phyloP scores from a whole-genome alignment of 2,113 vertebrate species.

The Cnemophilus loriae region DNA sequence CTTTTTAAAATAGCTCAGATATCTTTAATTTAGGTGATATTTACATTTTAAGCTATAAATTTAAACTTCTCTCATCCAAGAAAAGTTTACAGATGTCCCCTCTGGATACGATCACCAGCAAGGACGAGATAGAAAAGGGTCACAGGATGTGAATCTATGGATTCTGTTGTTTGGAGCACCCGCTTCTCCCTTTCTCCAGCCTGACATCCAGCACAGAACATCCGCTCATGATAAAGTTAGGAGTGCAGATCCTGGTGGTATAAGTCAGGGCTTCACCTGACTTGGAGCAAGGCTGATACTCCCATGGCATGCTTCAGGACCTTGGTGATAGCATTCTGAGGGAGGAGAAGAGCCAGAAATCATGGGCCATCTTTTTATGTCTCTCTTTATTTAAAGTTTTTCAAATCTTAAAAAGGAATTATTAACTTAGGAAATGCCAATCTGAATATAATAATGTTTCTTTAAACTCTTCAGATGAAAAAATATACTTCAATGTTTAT shows the following conservation, averaged over 20 bases:
- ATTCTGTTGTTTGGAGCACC: background rate
- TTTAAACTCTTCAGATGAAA: background rate
- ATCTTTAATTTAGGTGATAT: background rate
- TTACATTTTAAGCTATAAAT: background rate
- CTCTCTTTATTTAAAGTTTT: background rate
- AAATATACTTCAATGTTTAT: background rate
- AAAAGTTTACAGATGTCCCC: background rate
- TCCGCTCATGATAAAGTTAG: background rate
- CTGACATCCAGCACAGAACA: background rate
- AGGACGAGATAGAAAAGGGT: background rate
- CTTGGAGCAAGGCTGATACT: background rate
- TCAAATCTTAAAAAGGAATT: background rate
- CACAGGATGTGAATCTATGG: background rate
- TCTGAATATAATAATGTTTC: background rate
- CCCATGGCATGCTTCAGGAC: background rate
- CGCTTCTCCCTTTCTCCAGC: background rate
- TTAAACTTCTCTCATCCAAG: background rate
- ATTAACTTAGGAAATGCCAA: background rate
- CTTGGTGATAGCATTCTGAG: background rate
- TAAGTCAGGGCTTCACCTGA: background rate
- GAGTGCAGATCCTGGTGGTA: background rate
- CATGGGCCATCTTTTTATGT: accelerated
- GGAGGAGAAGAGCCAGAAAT: background rate
- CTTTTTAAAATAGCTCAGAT: background rate
- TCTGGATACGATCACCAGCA: background rate